These are phyloP conservation scores for Sciaenops ocellatus DNA, from an alignment of 2,797 vertebrate species.

Conservation along the genomic window DNA sequence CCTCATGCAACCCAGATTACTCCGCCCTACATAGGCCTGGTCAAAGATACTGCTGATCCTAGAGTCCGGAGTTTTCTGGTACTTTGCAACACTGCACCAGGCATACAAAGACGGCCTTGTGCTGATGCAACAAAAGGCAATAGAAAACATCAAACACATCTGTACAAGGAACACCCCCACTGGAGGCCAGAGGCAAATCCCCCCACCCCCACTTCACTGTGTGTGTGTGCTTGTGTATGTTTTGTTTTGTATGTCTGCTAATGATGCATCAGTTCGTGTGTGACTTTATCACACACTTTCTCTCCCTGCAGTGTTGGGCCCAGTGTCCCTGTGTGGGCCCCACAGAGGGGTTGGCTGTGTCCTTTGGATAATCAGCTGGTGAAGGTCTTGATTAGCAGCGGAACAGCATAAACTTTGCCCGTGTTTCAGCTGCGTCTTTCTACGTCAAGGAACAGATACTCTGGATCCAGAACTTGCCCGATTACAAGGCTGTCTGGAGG, in stretches of 20 bases:
- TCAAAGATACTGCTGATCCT: slow-evolving; percentile 54
- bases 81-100: slow-evolving; percentile 52
- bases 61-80: slow-evolving; percentile 51
- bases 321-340: slow-evolving; percentile 62
- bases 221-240: slow-evolving; percentile 43
- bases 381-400: slow-evolving; percentile 69
- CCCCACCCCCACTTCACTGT: slow-evolving; percentile 3
- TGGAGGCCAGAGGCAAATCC: slow-evolving; percentile 67
- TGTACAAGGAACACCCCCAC: slow-evolving; percentile 73
- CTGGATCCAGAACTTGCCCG: slow-evolving; percentile 43
- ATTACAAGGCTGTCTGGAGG: slow-evolving; percentile 57
- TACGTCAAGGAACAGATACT: slow-evolving; percentile 75
- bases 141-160: slow-evolving; percentile 81
- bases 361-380: slow-evolving; percentile 68
- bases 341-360: slow-evolving; percentile 63
- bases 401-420: slow-evolving; percentile 65
- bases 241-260: slow-evolving; percentile 40
- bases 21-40: slow-evolving; percentile 38
- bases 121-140: slow-evolving; percentile 84
- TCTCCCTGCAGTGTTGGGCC: slow-evolving; percentile 30
- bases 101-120: slow-evolving; percentile 78
- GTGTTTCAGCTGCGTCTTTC: slow-evolving; percentile 46
- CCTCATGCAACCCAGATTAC: slow-evolving; percentile 70
- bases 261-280: slow-evolving; percentile 45
- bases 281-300: slow-evolving; percentile 36